Evolutionary conservation across 2,797 vertebrate species (phyloP), one percentile per base, ranked within the genome.

Genomic region (Enteromius paludinosus): DNA sequence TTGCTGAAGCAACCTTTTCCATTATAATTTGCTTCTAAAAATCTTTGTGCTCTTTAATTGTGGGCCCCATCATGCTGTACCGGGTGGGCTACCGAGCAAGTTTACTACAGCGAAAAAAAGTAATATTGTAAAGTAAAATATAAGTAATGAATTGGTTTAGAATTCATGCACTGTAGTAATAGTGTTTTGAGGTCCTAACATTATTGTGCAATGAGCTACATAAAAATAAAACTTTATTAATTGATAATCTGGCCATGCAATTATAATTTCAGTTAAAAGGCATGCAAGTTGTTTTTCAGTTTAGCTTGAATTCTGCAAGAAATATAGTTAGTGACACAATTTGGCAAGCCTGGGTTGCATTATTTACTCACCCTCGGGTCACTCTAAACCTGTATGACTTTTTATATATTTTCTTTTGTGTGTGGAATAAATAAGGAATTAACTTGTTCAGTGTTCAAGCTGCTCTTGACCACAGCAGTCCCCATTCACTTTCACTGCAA

Each of bases 21-120:
- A 49, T 20, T 72, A 49, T 72, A 33, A 72, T 20, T 72, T 33
- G 45, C 69, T 52, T 72, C 28, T 33, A 30, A 28, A n/a, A 33
- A 11, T 33, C 6, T 52, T 52, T 52, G 28, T 52, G 28, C 28
- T 52, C 28, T 52, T 52, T 52, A 47, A 28, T 47, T n/a, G 12
- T 52, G 2, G 15, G 43, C 49, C 25, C 14, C 49, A 25, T 17
- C 25, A 4, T 70, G 68, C 18, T 49, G 4, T 71, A 71, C 64
- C 4, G 2, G 11, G 5, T 35, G 70, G 28, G 25, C 69, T 49
- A 1, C 6, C 1, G 3, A 30, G 45, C 43, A 12, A 54, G 18
- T 14, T 72, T 72, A 72, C 17, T 52, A 4, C 0, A 1, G 18
- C 18, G n/a, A n/a, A 49, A 54, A 43, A 52, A n/a, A 33, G 25